phyloP scores from a whole-genome alignment of 2,113 vertebrate genomes.

The Gymnobelideus leadbeateri region DNA sequence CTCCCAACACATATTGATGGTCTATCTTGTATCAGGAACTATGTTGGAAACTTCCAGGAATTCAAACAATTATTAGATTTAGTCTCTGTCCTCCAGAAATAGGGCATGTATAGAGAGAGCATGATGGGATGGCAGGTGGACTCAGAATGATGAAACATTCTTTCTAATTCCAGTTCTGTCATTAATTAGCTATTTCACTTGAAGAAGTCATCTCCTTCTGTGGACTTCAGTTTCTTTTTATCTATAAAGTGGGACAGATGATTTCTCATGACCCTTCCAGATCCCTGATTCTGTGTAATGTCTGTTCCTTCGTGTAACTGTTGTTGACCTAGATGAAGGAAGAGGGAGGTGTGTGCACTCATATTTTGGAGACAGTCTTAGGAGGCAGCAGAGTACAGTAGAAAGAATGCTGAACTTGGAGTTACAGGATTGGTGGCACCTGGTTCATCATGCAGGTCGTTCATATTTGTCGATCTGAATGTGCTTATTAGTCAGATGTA shows the following conservation, averaged over 20 bases:
- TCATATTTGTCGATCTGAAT: conserved; percentile 3
- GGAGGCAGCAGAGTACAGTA: neutral
- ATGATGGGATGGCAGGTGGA: neutral
- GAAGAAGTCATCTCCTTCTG: neutral
- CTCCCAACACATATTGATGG: neutral
- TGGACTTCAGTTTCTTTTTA: neutral
- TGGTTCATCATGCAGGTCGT: neutral
- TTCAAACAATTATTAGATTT: neutral
- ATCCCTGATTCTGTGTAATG: neutral
- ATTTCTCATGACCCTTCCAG: neutral
- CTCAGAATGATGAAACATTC: neutral
- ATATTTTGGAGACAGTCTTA: neutral
- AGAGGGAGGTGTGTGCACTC: neutral
- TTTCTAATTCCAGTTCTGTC: neutral
- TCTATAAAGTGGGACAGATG: neutral
- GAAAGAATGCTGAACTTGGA: neutral
- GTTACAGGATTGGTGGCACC: neutral
- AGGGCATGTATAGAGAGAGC: neutral
- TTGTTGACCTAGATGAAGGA: neutral
- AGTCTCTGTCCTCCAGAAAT: neutral
- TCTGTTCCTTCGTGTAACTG: neutral
- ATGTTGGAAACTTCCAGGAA: neutral
- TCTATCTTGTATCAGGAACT: neutral
- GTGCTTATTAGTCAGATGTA: conserved; percentile 9
- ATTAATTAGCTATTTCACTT: neutral